Percentiles rank a stretch among this genome's conserved stretches.
Evolutionary conservation across 2,888 invertebrate genomes (phyloP).

Genomic region (Archaeoteleia sp.): DNA sequence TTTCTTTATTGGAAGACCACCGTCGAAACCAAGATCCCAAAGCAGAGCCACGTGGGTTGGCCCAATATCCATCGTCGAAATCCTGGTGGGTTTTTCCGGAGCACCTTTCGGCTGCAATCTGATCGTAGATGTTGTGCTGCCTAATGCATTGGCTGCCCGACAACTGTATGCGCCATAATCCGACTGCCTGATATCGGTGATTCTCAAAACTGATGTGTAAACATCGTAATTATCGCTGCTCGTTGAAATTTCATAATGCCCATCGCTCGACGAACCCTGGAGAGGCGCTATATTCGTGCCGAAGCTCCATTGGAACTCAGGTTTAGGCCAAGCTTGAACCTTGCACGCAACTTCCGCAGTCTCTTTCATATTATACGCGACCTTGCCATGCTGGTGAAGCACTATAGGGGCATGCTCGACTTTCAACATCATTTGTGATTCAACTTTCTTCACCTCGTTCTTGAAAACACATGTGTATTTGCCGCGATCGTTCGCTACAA

Average conservation of each 20-base stretch:
- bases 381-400: conserved; percentile 89
- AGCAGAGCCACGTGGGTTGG: conserved; percentile 86
- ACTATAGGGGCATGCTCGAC: conserved; percentile 94
- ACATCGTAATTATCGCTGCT: conserved; percentile 89
- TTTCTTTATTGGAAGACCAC: conserved; percentile 89
- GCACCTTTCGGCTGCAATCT: conserved; percentile 90
- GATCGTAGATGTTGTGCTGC: conserved; percentile 85
- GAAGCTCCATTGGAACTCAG: conserved; percentile 94
- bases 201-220: conserved; percentile 85
- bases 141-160: conserved; percentile 88
- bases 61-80: conserved; percentile 84
- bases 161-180: conserved; percentile 96
- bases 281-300: conserved; percentile 84
- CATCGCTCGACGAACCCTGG: conserved; percentile 85
- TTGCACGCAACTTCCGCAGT: conserved; percentile 91
- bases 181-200: conserved; percentile 85
- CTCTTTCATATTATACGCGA: conserved; percentile 89
- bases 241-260: conserved; percentile 90
- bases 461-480: conserved; percentile 91
- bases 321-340: conserved; percentile 93
- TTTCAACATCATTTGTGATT: conserved; percentile 91
- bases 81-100: conserved; percentile 87
- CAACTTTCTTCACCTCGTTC: conserved; percentile 91
- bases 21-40: conserved; percentile 95
- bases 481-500: conserved; percentile 89